Base-by-base conservation (phyloP, 2,797 vertebrate species). In the Vespertilio murinus region DNA sequence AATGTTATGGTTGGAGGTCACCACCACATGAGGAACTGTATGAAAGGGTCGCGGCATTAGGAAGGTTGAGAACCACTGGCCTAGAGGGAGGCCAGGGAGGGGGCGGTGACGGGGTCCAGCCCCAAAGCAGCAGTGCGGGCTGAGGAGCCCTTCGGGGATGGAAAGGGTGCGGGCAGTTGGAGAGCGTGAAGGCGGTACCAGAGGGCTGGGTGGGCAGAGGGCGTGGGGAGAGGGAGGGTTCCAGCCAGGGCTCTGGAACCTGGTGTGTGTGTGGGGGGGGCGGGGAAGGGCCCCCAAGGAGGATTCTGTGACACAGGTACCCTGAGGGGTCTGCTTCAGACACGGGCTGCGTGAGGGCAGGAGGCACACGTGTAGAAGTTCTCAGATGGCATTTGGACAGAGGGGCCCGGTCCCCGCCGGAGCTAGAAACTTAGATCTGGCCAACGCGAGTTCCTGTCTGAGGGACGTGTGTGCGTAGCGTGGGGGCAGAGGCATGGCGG, bases 401-500 rank as follows among this genome's bases (percentile, higher is more conserved):
- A 22, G 17, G 25, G 30, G 6, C n/a, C 13, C 1, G 47, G 38
- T 12, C 9, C 28, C 6, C 30, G 40, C 16, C 77, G 64, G 77
- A 54, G 61, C 23, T 47, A 74, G 78, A 42, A 17, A 70, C 52
- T 33, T 22, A n/a, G 78, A 2, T 40, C 40, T 80, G n/a, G 14
- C 30, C 25, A 8, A 23, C 64, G 12, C 59, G 35, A 3, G 14
- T 35, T 38, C 5, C 23, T 81, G 17, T n/a, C n/a, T 2, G 45
- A 25, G 33, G 52, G 35, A 12, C 28, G 38, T 10, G 28, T 25
- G 8, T 67, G 65, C 45, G 52, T 45, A 65, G 56, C 14, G 0
- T 25, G 71, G 54, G 35, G 30, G 3, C 0, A 0, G 2, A n/a
- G 30, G 40, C n/a, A n/a, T n/a, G n/a, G n/a, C n/a, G 71, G 42